Percentiles rank a stretch among this genome's conserved stretches.
Evolutionary conservation across 2,888 invertebrate species (phyloP).

Genomic region (Nesidiocoris tenuis): DNA sequence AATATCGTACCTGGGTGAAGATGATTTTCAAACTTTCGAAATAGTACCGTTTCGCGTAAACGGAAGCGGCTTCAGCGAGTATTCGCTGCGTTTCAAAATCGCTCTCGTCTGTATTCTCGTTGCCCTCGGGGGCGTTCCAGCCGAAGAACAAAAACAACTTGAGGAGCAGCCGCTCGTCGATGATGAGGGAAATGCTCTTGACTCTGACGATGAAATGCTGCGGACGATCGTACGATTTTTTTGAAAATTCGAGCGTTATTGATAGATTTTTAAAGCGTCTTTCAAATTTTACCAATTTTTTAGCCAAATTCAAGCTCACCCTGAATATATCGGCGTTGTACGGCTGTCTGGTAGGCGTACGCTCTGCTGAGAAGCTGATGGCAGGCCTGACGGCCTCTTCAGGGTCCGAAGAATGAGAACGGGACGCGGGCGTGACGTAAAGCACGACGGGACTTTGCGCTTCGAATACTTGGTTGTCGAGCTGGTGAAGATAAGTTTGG

Average conservation of each 20-base stretch:
- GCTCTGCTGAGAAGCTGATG: conserved; percentile 75
- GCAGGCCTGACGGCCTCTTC: conserved; percentile 63
- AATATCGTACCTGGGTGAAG: conserved; percentile 74
- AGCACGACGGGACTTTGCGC: conserved; percentile 82
- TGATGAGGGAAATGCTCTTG: conserved; percentile 76
- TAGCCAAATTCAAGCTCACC: conserved; percentile 55
- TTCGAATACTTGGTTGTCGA: conserved; percentile 76
- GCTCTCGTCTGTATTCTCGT: conserved; percentile 66
- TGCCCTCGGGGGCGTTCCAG: conserved; percentile 59
- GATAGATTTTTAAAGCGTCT: no score
- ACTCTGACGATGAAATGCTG: conserved; percentile 76
- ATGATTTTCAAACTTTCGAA: conserved; percentile 79
- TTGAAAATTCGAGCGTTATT: no score
- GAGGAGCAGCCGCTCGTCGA: conserved; percentile 83
- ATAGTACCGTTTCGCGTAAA: conserved; percentile 81
- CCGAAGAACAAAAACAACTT: conserved; percentile 62
- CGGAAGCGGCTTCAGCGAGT: conserved; percentile 75
- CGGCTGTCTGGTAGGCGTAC: conserved; percentile 62
- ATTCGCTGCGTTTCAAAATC: conserved; percentile 79
- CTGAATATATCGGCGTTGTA: conserved; percentile 84
- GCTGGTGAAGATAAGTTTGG: conserved; percentile 62
- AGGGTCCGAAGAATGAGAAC: conserved; percentile 55
- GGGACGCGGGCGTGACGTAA: conserved; percentile 64
- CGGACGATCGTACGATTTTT: no score
- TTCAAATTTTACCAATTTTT: no score